Conservation (phyloP, 2,888 invertebrate species). For the Monoplex corrugatus region DNA sequence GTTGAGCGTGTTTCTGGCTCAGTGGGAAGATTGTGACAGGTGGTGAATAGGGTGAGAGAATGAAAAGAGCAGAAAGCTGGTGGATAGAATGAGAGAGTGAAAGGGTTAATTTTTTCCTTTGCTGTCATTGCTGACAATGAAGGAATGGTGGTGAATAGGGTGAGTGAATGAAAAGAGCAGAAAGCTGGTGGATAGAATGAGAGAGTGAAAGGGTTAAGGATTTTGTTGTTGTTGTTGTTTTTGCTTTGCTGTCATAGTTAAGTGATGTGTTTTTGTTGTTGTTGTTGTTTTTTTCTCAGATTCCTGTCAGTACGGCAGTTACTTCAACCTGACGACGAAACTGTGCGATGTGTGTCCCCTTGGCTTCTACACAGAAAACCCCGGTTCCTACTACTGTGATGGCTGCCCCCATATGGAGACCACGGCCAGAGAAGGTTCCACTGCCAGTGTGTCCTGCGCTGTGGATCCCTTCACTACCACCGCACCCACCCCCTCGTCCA, state of each 20-base stretch:
- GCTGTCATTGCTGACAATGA: no score
- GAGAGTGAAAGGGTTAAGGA: no score
- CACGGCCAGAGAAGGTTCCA: slow-evolving; percentile 53
- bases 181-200: no score
- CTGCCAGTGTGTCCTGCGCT: slow-evolving; percentile 49
- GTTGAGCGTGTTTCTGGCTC: no score
- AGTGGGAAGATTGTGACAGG: no score
- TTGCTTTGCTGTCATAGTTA: not conserved
- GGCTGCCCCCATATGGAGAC: slow-evolving; percentile 55
- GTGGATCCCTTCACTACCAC: slow-evolving; percentile 29
- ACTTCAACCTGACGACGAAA: slow-evolving; percentile 52
- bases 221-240: no score
- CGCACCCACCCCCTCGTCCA: not conserved
- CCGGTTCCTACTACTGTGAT: slow-evolving; percentile 58
- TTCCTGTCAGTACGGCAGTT: slow-evolving; percentile 53
- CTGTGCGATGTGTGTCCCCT: slow-evolving; percentile 57
- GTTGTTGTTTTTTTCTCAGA: slow-evolving; percentile 23
- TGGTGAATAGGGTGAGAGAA: no score
- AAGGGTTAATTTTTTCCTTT: no score
- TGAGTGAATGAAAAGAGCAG: no score
- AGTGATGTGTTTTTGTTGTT: not conserved
- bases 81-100: no score
- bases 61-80: no score
- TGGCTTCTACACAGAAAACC: slow-evolving; percentile 57
- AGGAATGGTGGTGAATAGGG: no score